Percentiles rank a stretch among this genome's conserved stretches.
These are phyloP conservation scores for Meloidogyne floridensis DNA, from an alignment of 1,140 invertebrate species.

Conservation along the genomic window DNA sequence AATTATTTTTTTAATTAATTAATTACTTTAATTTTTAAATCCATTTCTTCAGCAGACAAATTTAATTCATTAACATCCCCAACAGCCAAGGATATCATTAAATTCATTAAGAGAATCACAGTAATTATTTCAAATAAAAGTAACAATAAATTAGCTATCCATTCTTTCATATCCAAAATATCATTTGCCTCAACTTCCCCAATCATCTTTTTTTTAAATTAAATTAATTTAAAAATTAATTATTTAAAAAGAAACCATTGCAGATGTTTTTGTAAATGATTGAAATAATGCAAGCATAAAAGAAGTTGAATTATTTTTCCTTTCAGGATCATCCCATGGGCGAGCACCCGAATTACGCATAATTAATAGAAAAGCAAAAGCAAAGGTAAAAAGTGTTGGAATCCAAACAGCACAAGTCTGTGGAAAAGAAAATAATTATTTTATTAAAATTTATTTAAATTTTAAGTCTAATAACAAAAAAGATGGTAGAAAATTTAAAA, in stretches of 20 bases:
- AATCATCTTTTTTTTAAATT: slow-evolving; percentile 41
- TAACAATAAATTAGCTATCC: slow-evolving; percentile 52
- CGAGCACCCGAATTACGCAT: slow-evolving; percentile 51
- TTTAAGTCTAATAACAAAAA: too few species aligned
- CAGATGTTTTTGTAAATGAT: slow-evolving; percentile 56
- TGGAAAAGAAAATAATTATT: slow-evolving; percentile 10
- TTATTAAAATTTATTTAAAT: too few species aligned
- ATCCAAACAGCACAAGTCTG: slow-evolving; percentile 57
- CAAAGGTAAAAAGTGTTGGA: slow-evolving; percentile 51
- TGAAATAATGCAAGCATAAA: slow-evolving; percentile 51
- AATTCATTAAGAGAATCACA: slow-evolving; percentile 55
- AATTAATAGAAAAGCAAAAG: slow-evolving; percentile 52
- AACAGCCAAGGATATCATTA: slow-evolving; percentile 57
- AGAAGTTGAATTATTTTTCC: slow-evolving; percentile 27
- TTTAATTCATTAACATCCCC: slow-evolving; percentile 53
- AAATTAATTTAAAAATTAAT: not conserved
- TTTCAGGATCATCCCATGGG: slow-evolving; percentile 52
- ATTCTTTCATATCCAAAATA: slow-evolving; percentile 48
- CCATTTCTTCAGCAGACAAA: slow-evolving; percentile 43
- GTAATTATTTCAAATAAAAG: slow-evolving; percentile 55
- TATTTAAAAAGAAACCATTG: slow-evolving; percentile 33
- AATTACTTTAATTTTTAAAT: slow-evolving; percentile 48
- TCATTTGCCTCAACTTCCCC: slow-evolving; percentile 57
- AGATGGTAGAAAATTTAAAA: not conserved
- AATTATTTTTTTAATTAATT: slow-evolving; percentile 8